Percentiles rank a stretch among this genome's conserved stretches.
These are phyloP conservation scores for Gallirallus australis DNA, from an alignment of 2,797 vertebrate genomes.

Conservation along the genomic window DNA sequence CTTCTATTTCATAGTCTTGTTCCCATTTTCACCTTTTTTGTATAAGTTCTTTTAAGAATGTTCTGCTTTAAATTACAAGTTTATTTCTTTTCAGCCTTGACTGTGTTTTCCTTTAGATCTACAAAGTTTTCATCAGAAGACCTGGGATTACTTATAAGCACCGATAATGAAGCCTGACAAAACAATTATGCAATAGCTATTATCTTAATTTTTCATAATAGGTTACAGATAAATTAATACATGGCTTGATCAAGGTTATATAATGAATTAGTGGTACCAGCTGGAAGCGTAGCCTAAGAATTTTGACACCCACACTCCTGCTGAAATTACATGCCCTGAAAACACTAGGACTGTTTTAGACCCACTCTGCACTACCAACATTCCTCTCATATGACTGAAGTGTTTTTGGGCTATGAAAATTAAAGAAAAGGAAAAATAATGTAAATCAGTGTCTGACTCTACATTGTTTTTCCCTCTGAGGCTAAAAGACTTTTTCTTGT, in stretches of 20 bases:
- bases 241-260: background rate
- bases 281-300: background rate
- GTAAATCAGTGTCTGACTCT: conserved; percentile 47
- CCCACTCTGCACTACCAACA: background rate
- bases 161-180: conserved; percentile 3
- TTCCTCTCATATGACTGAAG: background rate
- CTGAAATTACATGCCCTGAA: background rate
- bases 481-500: background rate
- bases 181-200: conserved; percentile 12
- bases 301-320: background rate
- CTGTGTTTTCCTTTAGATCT: background rate
- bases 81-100: background rate
- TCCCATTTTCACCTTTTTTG: background rate
- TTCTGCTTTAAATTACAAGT: conserved; percentile 26
- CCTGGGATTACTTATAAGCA: background rate
- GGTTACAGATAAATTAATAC: background rate
- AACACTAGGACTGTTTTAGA: background rate
- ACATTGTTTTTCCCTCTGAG: conserved; percentile 53
- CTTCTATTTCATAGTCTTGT: background rate
- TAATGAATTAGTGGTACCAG: background rate
- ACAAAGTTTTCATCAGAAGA: background rate
- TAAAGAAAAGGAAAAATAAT: conserved; percentile 16
- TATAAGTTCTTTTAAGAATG: background rate
- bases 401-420: conserved; percentile 42
- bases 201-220: background rate